Percentiles rank a stretch among this genome's conserved stretches.
phyloP scores from a whole-genome alignment of 2,797 vertebrate species.

The Enteromius fasciolatus region DNA sequence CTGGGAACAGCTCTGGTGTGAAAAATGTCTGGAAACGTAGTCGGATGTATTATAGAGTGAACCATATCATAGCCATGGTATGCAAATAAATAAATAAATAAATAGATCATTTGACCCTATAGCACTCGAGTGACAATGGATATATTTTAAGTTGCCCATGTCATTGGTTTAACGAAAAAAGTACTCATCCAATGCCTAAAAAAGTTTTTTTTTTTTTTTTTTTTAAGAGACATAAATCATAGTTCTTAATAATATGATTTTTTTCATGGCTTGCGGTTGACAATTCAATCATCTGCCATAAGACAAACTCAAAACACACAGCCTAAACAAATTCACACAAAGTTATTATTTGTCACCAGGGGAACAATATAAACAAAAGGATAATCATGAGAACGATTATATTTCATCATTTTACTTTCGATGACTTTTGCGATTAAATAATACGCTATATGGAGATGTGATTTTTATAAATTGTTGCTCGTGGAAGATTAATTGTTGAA shows the following conservation, averaged over 20 bases:
- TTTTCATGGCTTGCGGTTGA: background rate
- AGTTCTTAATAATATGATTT: background rate
- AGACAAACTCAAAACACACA: background rate
- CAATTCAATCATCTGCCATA: slow-evolving; percentile 1
- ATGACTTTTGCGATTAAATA: slow-evolving; percentile 53
- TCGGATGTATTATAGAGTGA: background rate
- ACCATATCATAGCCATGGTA: background rate
- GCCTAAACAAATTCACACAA: background rate
- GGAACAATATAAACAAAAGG: background rate
- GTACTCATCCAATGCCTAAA: background rate
- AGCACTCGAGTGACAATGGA: background rate
- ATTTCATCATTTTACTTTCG: slow-evolving; percentile 56
- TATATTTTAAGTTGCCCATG: background rate
- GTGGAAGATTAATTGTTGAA: slow-evolving; percentile 59
- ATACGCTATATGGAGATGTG: slow-evolving; percentile 50
- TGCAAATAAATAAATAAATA: background rate
- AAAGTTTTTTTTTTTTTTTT: background rate
- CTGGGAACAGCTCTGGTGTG: slow-evolving; percentile 72
- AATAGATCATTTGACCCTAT: background rate
- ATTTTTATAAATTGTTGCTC: slow-evolving; percentile 55
- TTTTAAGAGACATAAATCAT: background rate
- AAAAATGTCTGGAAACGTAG: slow-evolving; percentile 71
- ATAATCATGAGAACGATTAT: slow-evolving; percentile 29
- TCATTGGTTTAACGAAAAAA: background rate
- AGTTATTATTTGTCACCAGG: background rate